Percentiles rank a stretch among this genome's conserved stretches.
Evolutionary conservation across 92 coral and sea anemone genomes (phyloP).

Genomic region (Phenganax marumi): DNA sequence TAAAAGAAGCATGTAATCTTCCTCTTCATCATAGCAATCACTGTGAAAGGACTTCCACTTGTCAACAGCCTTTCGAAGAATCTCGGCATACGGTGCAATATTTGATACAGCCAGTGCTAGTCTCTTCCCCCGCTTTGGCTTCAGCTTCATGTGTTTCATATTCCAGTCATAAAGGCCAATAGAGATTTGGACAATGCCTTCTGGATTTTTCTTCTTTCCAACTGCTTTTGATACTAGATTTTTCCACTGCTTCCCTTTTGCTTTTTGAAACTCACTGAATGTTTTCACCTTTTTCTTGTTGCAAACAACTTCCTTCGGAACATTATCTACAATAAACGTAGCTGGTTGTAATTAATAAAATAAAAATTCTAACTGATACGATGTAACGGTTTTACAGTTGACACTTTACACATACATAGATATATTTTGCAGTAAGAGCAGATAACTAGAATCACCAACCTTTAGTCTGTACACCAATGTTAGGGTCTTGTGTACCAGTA

Average conservation of each 20-base stretch:
- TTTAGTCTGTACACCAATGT: too few relatives aligned
- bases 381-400: too few relatives aligned
- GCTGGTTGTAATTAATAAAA: neutral
- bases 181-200: constrained; percentile 5
- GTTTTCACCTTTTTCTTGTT: constrained; percentile 48
- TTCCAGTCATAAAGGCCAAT: constrained; percentile 53
- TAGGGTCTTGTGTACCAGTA: too few relatives aligned
- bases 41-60: constrained; percentile 54
- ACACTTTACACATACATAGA: too few relatives aligned
- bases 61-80: constrained; percentile 47
- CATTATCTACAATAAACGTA: neutral
- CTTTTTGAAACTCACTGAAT: constrained; percentile 35
- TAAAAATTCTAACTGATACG: neutral
- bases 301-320: neutral
- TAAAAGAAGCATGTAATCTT: constrained; percentile 51
- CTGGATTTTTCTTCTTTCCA: neutral
- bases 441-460: too few relatives aligned
- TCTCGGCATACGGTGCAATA: constrained; percentile 41
- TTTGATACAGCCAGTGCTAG: constrained; percentile 41
- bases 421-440: too few relatives aligned
- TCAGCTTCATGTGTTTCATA: constrained; percentile 48
- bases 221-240: constrained; percentile 6
- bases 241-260: constrained; percentile 64
- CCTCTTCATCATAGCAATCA: constrained; percentile 46
- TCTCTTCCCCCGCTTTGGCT: constrained; percentile 61